Conservation (phyloP, 2,113 vertebrate genomes). For the Corythoichthys intestinalis region DNA sequence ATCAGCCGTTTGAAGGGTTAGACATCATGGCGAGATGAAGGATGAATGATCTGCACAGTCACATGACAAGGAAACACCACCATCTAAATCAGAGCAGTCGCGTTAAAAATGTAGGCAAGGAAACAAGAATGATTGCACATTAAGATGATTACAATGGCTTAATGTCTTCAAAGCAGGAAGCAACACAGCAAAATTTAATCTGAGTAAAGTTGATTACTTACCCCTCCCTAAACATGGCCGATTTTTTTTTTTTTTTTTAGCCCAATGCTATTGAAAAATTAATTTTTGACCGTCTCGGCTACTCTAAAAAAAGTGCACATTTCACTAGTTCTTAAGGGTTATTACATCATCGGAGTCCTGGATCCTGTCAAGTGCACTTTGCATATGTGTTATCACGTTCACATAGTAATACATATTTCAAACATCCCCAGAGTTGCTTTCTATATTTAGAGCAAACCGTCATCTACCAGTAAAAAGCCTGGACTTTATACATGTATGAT, state of each 20-base stretch:
- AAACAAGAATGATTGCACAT: background rate
- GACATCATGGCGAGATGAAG: conserved; percentile 22
- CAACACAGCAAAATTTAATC: background rate
- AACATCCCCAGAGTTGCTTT: conserved; percentile 8
- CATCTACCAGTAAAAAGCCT: conserved; percentile 37
- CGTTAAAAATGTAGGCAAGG: background rate
- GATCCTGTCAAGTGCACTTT: conserved; percentile 9
- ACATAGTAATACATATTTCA: background rate
- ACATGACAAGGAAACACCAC: background rate
- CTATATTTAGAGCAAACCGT: conserved; percentile 53
- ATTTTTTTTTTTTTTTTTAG: background rate
- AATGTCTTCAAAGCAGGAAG: background rate
- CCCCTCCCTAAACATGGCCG: conserved; percentile 10
- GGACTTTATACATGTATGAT: background rate
- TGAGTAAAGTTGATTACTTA: conserved; percentile 40
- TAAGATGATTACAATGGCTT: background rate
- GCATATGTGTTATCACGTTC: background rate
- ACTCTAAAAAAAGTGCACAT: conserved; percentile 20
- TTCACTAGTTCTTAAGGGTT: conserved; percentile 19
- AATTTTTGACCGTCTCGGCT: conserved; percentile 15
- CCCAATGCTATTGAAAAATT: background rate
- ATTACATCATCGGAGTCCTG: conserved; percentile 8
- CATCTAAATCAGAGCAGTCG: background rate
- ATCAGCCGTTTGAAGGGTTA: conserved; percentile 27
- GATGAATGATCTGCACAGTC: background rate